Evolutionary conservation across 1,140 invertebrate genomes (phyloP), one percentile per base, ranked within the genome.

Genomic region (Papilio dardanus): DNA sequence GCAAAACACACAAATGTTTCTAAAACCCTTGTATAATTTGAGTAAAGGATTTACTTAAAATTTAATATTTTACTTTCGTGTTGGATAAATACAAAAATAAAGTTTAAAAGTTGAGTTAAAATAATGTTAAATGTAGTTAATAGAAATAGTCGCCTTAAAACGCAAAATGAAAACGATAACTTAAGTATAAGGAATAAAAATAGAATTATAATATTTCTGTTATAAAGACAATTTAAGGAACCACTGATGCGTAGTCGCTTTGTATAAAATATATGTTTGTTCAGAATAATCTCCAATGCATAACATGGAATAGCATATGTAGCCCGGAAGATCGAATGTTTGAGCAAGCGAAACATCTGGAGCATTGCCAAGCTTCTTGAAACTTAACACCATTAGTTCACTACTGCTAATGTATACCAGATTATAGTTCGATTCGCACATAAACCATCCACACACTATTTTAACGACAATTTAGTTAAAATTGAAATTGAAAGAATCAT

Each of bases 311-410:
- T 24, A 69, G n/a, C 67, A 40, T 40, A 69, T 69, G 21, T 24
- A 69, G 19, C 54, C 54, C 54, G 54, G 67, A 69, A 69, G 67
- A 69, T 40, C 67, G 67, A 62, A 62, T 28, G 54, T 35, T 69
- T 69, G 67, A 69, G 35, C 33, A 69, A 69, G 19, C 33, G 33
- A 69, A 69, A 19, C n/a, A 37, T 40, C 35, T 69, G 67, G 67
- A 69, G 4, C 21, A 7, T 19, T 69, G 67, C 67, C 67, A 69
- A 69, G 67, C 67, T 68, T 68, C 66, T 68, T 21, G 66, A 68
- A 68, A 68, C 33, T 68, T 68, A 58, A 58, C 54, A 58, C 54
- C 54, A 58, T 58, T 58, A 24, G 54, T 58, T 58, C 24, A 28
- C 14, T 28, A 58, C 21, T 58, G 54, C 54, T 58, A 58, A 58